These are phyloP conservation scores for Chaetura pelagica DNA, from an alignment of 2,113 vertebrate genomes.

Conservation along the genomic window DNA sequence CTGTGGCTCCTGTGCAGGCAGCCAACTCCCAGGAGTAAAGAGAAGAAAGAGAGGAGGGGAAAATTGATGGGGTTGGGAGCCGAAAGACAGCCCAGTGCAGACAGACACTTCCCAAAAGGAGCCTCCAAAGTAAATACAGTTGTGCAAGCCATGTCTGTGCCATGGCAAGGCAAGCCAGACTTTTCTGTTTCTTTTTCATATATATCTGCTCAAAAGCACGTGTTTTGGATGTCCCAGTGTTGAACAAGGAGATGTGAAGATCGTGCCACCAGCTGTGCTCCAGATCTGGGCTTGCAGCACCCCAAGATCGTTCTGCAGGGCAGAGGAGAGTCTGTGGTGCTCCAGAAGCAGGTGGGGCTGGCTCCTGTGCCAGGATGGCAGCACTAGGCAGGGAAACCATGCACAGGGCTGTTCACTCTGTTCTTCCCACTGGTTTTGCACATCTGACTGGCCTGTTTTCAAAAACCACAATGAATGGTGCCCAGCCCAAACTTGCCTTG, in stretches of 20 bases:
- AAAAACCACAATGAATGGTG: neutral
- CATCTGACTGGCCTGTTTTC: neutral
- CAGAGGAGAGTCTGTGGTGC: neutral
- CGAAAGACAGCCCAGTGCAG: neutral
- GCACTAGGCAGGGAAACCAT: neutral
- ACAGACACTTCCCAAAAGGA: neutral
- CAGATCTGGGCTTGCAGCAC: neutral
- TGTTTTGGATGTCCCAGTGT: neutral
- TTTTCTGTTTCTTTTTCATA: neutral
- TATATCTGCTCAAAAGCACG: neutral
- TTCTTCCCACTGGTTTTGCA: neutral
- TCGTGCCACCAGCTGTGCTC: neutral
- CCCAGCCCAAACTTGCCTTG: neutral
- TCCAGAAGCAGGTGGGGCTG: neutral
- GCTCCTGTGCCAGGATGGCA: neutral
- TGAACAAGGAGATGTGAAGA: neutral
- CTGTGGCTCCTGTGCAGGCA: neutral
- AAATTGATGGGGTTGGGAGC: neutral
- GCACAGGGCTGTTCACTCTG: neutral
- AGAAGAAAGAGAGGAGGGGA: neutral
- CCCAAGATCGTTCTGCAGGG: rapidly evolving
- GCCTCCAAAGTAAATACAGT: neutral
- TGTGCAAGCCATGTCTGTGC: neutral
- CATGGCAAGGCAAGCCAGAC: neutral
- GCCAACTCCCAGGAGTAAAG: neutral